Percentiles rank a stretch among this genome's conserved stretches.
These are phyloP conservation scores for Glyptemys insculpta DNA, from an alignment of 2,797 vertebrate species.

Conservation along the genomic window DNA sequence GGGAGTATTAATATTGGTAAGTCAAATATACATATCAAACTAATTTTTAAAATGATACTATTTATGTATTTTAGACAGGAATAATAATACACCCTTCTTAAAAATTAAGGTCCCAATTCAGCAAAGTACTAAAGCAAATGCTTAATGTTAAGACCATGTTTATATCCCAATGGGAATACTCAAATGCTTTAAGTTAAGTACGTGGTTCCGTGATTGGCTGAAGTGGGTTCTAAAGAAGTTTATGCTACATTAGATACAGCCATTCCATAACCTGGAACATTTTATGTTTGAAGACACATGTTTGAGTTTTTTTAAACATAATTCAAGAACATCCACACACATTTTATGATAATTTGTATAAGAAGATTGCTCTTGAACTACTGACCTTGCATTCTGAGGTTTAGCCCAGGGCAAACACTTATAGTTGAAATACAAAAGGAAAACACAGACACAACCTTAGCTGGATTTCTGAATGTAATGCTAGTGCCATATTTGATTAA, in stretches of 20 bases:
- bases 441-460: background rate
- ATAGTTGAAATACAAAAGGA: background rate
- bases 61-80: background rate
- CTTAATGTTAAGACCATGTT: background rate
- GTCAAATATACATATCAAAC: background rate
- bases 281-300: too few relatives aligned
- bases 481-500: background rate
- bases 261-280: background rate
- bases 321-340: background rate
- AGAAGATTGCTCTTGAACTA: background rate
- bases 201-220: background rate
- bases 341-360: background rate
- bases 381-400: background rate
- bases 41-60: too few relatives aligned
- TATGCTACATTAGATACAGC: too few relatives aligned
- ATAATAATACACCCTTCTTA: background rate
- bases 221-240: background rate
- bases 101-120: background rate
- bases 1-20: background rate
- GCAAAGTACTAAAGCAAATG: background rate
- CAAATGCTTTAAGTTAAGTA: background rate
- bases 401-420: background rate
- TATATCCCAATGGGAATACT: background rate
- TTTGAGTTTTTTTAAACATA: background rate
- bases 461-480: background rate